Conservation (phyloP, 2,797 vertebrate species). For the Enteromius thamalakanensis region DNA sequence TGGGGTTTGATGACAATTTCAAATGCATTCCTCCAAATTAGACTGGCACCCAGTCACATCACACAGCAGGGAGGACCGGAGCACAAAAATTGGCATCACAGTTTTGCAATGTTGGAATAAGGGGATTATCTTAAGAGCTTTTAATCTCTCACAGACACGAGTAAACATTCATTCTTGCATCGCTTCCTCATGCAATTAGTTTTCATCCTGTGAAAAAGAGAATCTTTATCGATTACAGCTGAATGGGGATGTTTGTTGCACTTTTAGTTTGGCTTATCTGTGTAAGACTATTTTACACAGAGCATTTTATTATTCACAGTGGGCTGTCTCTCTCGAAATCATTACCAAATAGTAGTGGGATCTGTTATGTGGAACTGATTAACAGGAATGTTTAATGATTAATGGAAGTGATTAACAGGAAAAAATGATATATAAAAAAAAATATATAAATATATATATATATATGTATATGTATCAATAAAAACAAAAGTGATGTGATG, state of each 20-base stretch:
- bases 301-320: constrained; percentile 13
- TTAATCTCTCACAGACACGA: constrained; percentile 18
- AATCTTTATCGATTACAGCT: constrained; percentile 21
- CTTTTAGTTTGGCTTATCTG: constrained; percentile 1
- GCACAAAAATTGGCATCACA: constrained; percentile 24
- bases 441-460: no score
- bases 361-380: constrained; percentile 6
- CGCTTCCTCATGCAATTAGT: constrained; percentile 37
- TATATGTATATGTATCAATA: no score
- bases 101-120: constrained; percentile 48
- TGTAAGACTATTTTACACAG: constrained; percentile 7
- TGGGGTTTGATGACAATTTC: constrained; percentile 53
- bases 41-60: constrained; percentile 42
- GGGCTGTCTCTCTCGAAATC: neutral
- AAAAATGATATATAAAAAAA: no score
- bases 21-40: constrained; percentile 53
- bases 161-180: constrained; percentile 28
- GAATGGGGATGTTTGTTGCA: constrained; percentile 18
- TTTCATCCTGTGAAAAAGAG: constrained; percentile 19
- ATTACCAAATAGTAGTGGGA: constrained; percentile 13
- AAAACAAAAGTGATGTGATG: neutral
- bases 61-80: constrained; percentile 19
- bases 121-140: constrained; percentile 39
- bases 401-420: neutral
- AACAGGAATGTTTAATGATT: neutral